Percentiles rank a stretch among this genome's conserved stretches.
phyloP scores from a whole-genome alignment of 2,888 invertebrate species.

The Oeneis ivallda region DNA sequence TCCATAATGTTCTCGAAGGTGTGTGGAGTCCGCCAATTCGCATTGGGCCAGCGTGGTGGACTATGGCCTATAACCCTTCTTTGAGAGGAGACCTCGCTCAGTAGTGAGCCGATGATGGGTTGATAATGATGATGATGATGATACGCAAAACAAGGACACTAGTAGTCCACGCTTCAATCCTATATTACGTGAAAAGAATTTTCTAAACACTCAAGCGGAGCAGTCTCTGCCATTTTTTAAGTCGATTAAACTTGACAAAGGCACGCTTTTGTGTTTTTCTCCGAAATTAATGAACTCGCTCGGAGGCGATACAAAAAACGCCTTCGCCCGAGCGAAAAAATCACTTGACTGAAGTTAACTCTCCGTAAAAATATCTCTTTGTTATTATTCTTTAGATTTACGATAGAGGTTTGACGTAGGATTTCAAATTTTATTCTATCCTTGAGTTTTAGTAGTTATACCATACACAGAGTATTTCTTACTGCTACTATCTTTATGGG shows the following conservation, averaged over 20 bases:
- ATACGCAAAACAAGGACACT: too few relatives aligned
- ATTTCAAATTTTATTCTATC: not conserved
- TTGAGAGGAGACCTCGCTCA: too few relatives aligned
- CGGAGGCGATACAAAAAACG: constrained; percentile 19
- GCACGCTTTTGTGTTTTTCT: constrained; percentile 21
- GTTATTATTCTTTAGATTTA: constrained; percentile 19
- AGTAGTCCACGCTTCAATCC: too few relatives aligned
- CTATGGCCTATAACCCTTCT: too few relatives aligned
- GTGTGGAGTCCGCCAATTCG: too few relatives aligned
- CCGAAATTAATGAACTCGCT: constrained; percentile 18
- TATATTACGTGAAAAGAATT: not conserved
- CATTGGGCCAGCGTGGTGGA: too few relatives aligned
- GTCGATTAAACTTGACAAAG: constrained; percentile 24
- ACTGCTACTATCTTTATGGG: too few relatives aligned
- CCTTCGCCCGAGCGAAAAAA: constrained; percentile 15
- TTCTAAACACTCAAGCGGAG: not conserved
- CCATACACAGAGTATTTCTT: too few relatives aligned
- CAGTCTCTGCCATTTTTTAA: constrained; percentile 4
- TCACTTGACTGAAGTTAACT: constrained; percentile 18
- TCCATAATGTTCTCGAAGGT: too few relatives aligned
- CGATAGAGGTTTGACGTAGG: not conserved
- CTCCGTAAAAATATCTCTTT: constrained; percentile 18
- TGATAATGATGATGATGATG: too few relatives aligned
- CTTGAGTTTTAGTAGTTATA: too few relatives aligned
- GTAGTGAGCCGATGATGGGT: too few relatives aligned